A percentile compares a stretch with the other conserved stretches of the same genome.
Evolutionary conservation across 2,888 invertebrate genomes (phyloP).

Genomic region (Oscheius sp.): DNA sequence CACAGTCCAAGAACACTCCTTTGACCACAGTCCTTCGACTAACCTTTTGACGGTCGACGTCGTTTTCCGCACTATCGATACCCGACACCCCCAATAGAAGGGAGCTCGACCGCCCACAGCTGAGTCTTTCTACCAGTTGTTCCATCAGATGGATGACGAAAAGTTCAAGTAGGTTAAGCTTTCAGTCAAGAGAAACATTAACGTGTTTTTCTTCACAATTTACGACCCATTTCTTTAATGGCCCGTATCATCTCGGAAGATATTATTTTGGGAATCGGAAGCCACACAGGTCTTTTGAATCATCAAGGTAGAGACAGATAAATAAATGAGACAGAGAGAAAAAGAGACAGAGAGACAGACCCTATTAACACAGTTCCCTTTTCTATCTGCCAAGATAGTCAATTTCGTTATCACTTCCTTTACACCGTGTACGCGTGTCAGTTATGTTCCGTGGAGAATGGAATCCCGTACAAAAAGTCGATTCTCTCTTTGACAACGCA

Average conservation of each 20-base stretch:
- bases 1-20: not conserved
- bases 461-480: no score
- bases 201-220: not conserved
- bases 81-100: slow-evolving; percentile 18
- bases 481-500: no score
- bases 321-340: no score
- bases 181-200: no score
- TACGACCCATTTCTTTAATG: not conserved
- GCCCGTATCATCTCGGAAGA: not conserved
- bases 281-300: not conserved
- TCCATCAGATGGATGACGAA: slow-evolving; percentile 19
- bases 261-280: not conserved
- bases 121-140: not conserved
- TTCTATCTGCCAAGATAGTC: no score
- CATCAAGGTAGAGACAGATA: no score
- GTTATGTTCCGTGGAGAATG: no score
- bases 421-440: no score
- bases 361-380: no score
- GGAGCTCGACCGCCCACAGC: slow-evolving; percentile 2
- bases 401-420: no score
- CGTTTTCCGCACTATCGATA: slow-evolving; percentile 35
- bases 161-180: not conserved
- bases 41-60: slow-evolving; percentile 28
- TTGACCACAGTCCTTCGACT: slow-evolving; percentile 21
- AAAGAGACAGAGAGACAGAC: no score